Evolutionary conservation across 1,140 invertebrate genomes (phyloP).

Genomic region (Aphidius ervi): DNA sequence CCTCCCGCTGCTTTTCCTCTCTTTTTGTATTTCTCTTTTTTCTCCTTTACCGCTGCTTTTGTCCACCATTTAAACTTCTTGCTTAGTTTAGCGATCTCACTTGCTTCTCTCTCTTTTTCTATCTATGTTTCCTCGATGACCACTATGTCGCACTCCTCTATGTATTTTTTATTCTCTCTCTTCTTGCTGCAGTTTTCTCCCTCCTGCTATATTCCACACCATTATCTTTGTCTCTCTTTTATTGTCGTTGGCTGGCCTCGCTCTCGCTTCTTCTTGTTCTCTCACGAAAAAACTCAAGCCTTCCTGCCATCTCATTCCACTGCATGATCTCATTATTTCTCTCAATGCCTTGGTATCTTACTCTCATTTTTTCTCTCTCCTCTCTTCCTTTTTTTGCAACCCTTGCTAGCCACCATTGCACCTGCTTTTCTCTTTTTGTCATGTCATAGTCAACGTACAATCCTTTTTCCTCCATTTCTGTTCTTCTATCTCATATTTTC

Average conservation of each 20-base stretch:
- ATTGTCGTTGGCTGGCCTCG: not conserved
- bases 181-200: slow-evolving; percentile 5
- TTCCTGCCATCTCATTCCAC: too few species aligned
- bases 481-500: slow-evolving; percentile 19
- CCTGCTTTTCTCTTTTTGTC: slow-evolving; percentile 23
- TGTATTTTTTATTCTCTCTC: not conserved
- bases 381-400: slow-evolving; percentile 17
- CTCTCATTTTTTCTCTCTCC: slow-evolving; percentile 1
- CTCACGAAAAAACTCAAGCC: too few species aligned
- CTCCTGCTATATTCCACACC: not conserved
- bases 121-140: slow-evolving; percentile 26
- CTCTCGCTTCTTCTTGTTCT: slow-evolving; percentile 9
- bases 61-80: slow-evolving; percentile 21
- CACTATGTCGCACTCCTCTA: slow-evolving; percentile 12
- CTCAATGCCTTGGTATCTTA: not conserved
- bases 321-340: too few species aligned
- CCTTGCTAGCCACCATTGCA: slow-evolving; percentile 16
- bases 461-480: slow-evolving; percentile 16
- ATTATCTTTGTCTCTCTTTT: not conserved
- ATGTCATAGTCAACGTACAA: slow-evolving; percentile 16
- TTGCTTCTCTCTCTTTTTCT: slow-evolving; percentile 18
- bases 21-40: too few species aligned
- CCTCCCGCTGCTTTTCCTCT: slow-evolving; percentile 27
- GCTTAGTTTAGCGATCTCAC: slow-evolving; percentile 10
- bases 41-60: slow-evolving; percentile 17